These are phyloP conservation scores for Anseranas semipalmata DNA, from an alignment of 2,113 vertebrate species.

Conservation along the genomic window DNA sequence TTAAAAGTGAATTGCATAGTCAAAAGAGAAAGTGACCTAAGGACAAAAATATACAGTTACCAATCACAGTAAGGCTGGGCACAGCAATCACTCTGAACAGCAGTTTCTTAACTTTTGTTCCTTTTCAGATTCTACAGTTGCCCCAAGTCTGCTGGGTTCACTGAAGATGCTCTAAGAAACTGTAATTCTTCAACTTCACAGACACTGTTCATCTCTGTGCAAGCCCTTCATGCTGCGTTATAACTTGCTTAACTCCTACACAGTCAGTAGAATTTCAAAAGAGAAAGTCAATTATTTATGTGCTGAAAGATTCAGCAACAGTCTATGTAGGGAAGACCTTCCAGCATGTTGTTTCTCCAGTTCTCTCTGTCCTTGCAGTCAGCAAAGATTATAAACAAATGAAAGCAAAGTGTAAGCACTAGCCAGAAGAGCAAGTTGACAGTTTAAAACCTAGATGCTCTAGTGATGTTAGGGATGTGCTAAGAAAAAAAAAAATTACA, in stretches of 20 bases:
- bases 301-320: neutral
- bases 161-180: neutral
- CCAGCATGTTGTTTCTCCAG: neutral
- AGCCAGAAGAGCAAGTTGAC: neutral
- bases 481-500: neutral
- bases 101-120: neutral
- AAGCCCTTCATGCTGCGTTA: neutral
- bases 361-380: neutral
- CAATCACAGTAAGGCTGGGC: neutral
- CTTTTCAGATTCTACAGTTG: neutral
- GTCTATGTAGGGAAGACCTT: neutral
- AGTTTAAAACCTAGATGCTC: neutral
- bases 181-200: neutral
- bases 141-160: neutral
- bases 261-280: neutral
- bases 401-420: neutral
- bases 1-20: neutral
- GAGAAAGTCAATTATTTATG: neutral
- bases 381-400: neutral
- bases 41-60: neutral
- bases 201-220: neutral
- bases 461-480: neutral
- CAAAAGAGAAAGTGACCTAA: neutral
- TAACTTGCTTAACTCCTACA: neutral
- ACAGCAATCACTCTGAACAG: neutral